Evolutionary conservation across 2,797 vertebrate species (phyloP).

Genomic region (Hephaestus fuliginosus): DNA sequence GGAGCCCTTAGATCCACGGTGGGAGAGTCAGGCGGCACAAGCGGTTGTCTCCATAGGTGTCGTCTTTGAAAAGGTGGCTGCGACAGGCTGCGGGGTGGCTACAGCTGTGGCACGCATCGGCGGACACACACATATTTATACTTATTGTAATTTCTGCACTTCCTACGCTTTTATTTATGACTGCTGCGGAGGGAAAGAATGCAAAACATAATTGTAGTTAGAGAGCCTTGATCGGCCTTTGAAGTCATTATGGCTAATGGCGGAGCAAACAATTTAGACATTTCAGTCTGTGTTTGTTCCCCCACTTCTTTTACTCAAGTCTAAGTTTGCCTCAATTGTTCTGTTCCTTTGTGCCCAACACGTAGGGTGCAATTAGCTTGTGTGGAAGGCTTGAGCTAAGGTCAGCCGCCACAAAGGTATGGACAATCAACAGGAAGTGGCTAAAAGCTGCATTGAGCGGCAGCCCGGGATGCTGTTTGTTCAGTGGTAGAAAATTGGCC

Average conservation of each 20-base stretch:
- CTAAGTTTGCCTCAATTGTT: slow-evolving; percentile 12
- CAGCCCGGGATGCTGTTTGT: slow-evolving; percentile 22
- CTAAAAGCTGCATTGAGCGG: slow-evolving; percentile 23
- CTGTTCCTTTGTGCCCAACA: neutral
- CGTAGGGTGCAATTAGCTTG: slow-evolving; percentile 16
- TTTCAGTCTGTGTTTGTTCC: neutral
- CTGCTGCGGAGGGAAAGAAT: neutral
- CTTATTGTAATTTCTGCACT: neutral
- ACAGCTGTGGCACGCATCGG: neutral
- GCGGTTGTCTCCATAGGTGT: neutral
- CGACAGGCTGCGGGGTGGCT: neutral
- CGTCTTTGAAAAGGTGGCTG: neutral
- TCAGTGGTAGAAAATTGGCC: slow-evolving; percentile 13
- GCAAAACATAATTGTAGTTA: neutral
- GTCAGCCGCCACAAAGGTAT: too few species aligned
- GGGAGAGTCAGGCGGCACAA: slow-evolving; percentile 3
- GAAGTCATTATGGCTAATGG: neutral
- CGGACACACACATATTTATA: neutral
- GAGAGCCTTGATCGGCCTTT: neutral
- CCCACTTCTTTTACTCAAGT: neutral
- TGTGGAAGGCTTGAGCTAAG: neutral
- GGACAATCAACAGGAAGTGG: slow-evolving; percentile 5
- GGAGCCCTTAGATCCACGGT: slow-evolving; percentile 40
- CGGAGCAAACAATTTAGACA: neutral
- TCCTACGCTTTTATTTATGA: neutral